Evolutionary conservation across 2,888 invertebrate species (phyloP).

Genomic region (Urechis unicinctus): DNA sequence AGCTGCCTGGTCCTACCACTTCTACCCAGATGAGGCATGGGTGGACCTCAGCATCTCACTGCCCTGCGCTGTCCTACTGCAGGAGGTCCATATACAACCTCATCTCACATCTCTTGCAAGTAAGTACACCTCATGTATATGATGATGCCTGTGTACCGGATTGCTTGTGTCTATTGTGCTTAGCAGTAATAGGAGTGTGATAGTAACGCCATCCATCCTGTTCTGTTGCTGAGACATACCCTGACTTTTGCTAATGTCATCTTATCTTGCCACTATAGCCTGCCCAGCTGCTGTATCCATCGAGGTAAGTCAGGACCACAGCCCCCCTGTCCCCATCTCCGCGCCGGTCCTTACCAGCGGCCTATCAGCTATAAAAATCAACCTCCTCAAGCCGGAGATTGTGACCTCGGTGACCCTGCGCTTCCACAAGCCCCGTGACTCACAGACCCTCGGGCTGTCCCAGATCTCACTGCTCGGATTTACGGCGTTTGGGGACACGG

Average conservation of each 20-base stretch:
- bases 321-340: conserved; percentile 73
- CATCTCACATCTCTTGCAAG: conserved; percentile 45
- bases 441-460: conserved; percentile 80
- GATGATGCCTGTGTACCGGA: neutral
- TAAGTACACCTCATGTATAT: conserved; percentile 21
- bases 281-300: conserved; percentile 78
- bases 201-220: neutral
- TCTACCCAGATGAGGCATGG: conserved; percentile 78
- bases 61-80: conserved; percentile 80
- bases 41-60: conserved; percentile 79
- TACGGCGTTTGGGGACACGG: conserved; percentile 69
- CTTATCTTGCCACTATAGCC: no score
- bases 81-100: conserved; percentile 65
- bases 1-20: conserved; percentile 94
- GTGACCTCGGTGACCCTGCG: conserved; percentile 75
- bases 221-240: neutral
- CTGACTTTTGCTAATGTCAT: neutral
- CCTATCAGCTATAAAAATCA: conserved; percentile 72
- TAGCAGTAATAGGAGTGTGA: neutral
- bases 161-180: neutral
- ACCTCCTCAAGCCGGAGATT: conserved; percentile 75
- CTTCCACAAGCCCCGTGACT: conserved; percentile 78
- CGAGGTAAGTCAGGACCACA: conserved; percentile 75
- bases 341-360: conserved; percentile 82
- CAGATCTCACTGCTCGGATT: conserved; percentile 79